Evolutionary conservation across 2,113 vertebrate species (phyloP), one percentile per base, ranked within the genome.

Genomic region (Danionella cerebrum): DNA sequence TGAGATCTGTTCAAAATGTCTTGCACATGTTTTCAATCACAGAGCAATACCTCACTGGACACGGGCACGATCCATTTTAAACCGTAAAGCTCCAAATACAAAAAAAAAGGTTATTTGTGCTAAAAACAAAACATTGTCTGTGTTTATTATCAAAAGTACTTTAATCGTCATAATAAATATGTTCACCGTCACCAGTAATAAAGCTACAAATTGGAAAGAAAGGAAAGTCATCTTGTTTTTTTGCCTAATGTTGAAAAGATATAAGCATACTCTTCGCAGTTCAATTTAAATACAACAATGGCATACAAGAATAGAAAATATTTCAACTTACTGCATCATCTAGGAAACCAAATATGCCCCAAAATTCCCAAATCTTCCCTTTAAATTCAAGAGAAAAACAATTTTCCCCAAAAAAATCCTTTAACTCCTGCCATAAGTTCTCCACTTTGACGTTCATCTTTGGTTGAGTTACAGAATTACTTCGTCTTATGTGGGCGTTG

Each of bases 121-220:
- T 16, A 7, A 16, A 31, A 57, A 39, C 29, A 22, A 74, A 77
- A 38, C 24, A 70, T 44, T 31, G 12, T 38, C 36, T 1, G 7
- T 69, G 36, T 70, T 67, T 71, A 50, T 64, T 72, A 75, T 78
- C 21, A 77, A 78, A 80, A 84, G 63, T 25, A 69, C 9, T 80
- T 77, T 75, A 78, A 82, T 71, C 69, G 62, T 76, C 76, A 75
- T 74, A 88, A 85, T 88, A 86, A 86, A 87, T 87, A 85, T 77
- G 52, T 16, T 47, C 44, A 68, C 29, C 52, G 21, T 68, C 53
- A 57, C 54, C 52, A 47, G 35, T 36, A 39, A 48, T 58, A 57
- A 12, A 19, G 13, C 50, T 67, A 44, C 31, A 68, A 48, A 22
- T 48, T 29, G 44, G 57, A 7, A 29, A 14, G 11, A 35, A 27